Percentiles rank a stretch among this genome's conserved stretches.
These are phyloP conservation scores for Macrophya annulata DNA, from an alignment of 2,888 invertebrate species.

Conservation along the genomic window DNA sequence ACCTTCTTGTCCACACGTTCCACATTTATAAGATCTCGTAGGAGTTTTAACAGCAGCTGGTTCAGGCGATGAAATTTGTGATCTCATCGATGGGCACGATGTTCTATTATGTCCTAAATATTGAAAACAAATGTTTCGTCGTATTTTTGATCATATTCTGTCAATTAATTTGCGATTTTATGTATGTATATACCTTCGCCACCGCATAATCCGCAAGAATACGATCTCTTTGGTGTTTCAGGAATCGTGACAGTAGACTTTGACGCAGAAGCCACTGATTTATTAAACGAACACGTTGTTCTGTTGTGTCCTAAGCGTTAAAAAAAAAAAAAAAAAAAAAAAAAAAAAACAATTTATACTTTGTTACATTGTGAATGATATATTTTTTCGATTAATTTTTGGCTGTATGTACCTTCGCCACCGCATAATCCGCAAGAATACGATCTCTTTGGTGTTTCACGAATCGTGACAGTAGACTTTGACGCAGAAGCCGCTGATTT, in stretches of 20 bases:
- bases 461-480: neutral
- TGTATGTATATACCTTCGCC: neutral
- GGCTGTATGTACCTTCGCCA: neutral
- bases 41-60: neutral
- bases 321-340: no score
- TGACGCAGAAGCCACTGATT: neutral
- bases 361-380: neutral
- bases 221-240: neutral
- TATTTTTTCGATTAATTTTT: neutral
- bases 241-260: neutral
- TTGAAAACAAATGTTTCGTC: neutral
- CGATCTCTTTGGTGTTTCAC: neutral
- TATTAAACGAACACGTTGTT: neutral
- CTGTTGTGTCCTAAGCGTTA: neutral
- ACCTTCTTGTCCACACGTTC: constrained; percentile 18
- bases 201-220: neutral
- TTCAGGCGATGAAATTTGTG: neutral
- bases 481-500: neutral
- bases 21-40: constrained; percentile 13
- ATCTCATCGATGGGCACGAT: neutral
- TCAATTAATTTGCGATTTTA: neutral
- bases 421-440: neutral
- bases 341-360: neutral
- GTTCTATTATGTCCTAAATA: neutral
- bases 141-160: neutral